Evolutionary conservation across 2,888 invertebrate genomes (phyloP).

Genomic region (Drosophila anomalata): DNA sequence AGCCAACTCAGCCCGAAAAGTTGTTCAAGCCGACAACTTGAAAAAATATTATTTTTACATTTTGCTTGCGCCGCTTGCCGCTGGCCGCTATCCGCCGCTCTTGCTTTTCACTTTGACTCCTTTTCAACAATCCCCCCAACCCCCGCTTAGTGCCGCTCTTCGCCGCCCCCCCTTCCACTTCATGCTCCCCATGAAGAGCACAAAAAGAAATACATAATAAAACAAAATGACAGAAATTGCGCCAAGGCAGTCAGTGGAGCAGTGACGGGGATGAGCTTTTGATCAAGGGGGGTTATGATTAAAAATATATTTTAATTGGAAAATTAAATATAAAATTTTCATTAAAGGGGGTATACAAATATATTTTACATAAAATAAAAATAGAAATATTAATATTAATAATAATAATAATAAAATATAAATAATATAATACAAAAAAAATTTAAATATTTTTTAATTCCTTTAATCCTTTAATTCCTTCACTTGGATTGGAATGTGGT

Average conservation of each 20-base stretch:
- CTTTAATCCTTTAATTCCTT: not conserved
- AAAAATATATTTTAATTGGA: not conserved
- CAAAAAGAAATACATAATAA: slow-evolving; percentile 50
- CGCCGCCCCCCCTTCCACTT: not conserved
- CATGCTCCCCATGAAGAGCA: slow-evolving; percentile 24
- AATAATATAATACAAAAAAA: too few species aligned
- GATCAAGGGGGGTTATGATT: not conserved
- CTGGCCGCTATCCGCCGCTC: slow-evolving; percentile 10
- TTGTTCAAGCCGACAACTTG: slow-evolving; percentile 78
- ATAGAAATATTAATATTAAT: not conserved
- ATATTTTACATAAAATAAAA: not conserved
- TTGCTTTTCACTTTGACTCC: slow-evolving; percentile 75
- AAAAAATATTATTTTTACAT: slow-evolving; percentile 76
- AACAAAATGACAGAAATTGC: slow-evolving; percentile 62
- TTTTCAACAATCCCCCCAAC: slow-evolving; percentile 56
- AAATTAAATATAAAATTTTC: not conserved
- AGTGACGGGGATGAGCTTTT: slow-evolving; percentile 17
- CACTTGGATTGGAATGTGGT: not conserved
- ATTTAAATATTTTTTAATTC: too few species aligned
- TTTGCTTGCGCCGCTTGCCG: slow-evolving; percentile 55
- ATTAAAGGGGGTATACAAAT: not conserved
- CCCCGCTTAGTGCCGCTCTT: slow-evolving; percentile 4
- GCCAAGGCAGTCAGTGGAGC: slow-evolving; percentile 46
- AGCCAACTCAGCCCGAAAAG: slow-evolving; percentile 73
- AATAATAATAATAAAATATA: too few species aligned